Base-by-base conservation (phyloP, 2,797 vertebrate species). In the Lophotriccus pileatus region DNA sequence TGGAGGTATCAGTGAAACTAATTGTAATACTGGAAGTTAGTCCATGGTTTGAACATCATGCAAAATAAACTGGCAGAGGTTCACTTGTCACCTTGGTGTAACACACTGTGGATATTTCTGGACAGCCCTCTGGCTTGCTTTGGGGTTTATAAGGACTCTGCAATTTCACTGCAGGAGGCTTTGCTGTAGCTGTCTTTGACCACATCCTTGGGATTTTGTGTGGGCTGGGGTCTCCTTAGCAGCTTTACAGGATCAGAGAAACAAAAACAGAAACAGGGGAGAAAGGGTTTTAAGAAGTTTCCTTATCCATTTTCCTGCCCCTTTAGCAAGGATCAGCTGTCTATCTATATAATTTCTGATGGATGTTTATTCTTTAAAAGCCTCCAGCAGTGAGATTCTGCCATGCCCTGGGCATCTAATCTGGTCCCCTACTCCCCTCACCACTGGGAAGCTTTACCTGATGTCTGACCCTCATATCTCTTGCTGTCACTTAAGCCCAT, bases 291-390 rank as follows among this genome's bases (percentile, higher is more conserved):
- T 55, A 63, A 63, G 58, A 89, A 18, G 12, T 76, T 85, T 80
- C 50, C 80, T 85, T 44, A 77, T 73, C 75, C 8, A 28, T 89
- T 93, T 90, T 67, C 46, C 28, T 84, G 2, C 9, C 11, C 34
- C 28, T 83, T 56, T 52, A 77, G 85, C 39, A 69, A 89, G 67
- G 59, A 89, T 41, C 69, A 81, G 25, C 39, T 76, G n/a, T 75
- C 78, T 76, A 1, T 70, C 49, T 66, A 49, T 60, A 37, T 36
- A 6, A 58, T 79, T 91, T 94, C 63, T 91, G 79, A 89, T 50
- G 56, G 49, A 73, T 89, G 58, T 63, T 89, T 85, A 44, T 59
- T 74, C 82, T 94, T 95, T 93, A 77, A 95, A 92, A 87, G 79
- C 52, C 43, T 95, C 77, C 47, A 83, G 34, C n/a, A 55, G 63